phyloP scores from a whole-genome alignment of 2,797 vertebrate species.

The Lepilemur septentrionalis region DNA sequence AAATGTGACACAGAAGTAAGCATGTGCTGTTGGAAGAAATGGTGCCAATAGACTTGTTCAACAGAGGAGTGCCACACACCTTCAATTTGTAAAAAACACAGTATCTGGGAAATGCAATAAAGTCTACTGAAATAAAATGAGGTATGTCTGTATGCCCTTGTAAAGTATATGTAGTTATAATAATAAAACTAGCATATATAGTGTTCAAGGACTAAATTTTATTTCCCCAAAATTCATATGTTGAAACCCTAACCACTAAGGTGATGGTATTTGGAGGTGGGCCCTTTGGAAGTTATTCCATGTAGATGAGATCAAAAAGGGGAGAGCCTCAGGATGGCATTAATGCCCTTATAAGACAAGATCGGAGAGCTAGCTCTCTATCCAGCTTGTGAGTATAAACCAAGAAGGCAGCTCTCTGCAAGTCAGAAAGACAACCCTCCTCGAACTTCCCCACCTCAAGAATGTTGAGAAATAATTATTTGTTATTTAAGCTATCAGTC shows the following conservation, averaged over 20 bases:
- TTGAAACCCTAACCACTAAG: background rate
- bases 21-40: background rate
- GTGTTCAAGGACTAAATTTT: background rate
- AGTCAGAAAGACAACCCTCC: background rate
- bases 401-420: background rate
- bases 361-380: background rate
- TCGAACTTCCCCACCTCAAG: background rate
- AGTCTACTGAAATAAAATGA: background rate
- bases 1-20: background rate
- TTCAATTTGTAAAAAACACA: background rate
- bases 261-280: background rate
- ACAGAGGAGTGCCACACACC: background rate
- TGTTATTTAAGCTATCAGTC: background rate
- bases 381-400: fast-evolving
- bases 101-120: background rate
- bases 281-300: background rate
- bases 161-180: background rate
- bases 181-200: background rate
- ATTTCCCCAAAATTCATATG: background rate
- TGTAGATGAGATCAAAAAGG: background rate
- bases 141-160: background rate
- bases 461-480: background rate
- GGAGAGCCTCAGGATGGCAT: fast-evolving
- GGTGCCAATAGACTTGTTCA: background rate
- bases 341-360: background rate